Evolutionary conservation across 1,140 invertebrate genomes (phyloP).

Genomic region (Pseudomyrmex dendroicus): DNA sequence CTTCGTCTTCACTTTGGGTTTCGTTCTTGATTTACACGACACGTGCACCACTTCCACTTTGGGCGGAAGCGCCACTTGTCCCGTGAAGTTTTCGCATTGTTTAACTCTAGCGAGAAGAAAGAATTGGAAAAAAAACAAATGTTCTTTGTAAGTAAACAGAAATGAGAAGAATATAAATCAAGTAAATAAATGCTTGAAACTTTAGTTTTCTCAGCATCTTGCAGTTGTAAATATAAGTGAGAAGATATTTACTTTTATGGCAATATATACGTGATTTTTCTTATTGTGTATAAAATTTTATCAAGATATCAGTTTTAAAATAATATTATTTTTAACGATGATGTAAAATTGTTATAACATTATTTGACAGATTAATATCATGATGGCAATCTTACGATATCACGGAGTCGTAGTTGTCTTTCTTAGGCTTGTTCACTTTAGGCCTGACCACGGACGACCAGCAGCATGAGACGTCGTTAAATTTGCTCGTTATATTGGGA

Average conservation of each 20-base stretch:
- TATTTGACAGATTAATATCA: background rate
- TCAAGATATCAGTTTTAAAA: too few relatives aligned
- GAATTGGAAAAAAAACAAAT: background rate
- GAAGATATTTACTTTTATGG: too few relatives aligned
- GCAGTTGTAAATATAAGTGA: background rate
- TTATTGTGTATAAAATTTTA: too few relatives aligned
- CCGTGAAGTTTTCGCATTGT: conserved; percentile 81
- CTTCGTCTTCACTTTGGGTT: conserved; percentile 71
- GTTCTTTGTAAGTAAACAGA: background rate
- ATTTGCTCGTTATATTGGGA: conserved; percentile 71
- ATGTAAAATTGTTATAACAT: background rate
- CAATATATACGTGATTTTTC: too few relatives aligned
- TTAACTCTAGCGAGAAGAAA: conserved; percentile 77
- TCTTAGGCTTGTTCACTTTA: conserved; percentile 65
- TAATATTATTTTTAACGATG: background rate
- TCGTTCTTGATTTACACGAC: conserved; percentile 77
- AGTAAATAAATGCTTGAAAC: background rate
- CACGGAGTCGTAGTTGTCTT: conserved; percentile 80
- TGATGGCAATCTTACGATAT: conserved; percentile 82
- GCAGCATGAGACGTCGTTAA: conserved; percentile 84
- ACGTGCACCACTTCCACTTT: conserved; percentile 83
- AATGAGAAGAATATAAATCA: background rate
- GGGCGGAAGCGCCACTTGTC: conserved; percentile 77
- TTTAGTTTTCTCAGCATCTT: background rate
- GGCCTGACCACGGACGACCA: conserved; percentile 84